A percentile compares a stretch with the other conserved stretches of the same genome.
phyloP scores from a whole-genome alignment of 2,888 invertebrate species.

The Petrolisthes manimaculis region DNA sequence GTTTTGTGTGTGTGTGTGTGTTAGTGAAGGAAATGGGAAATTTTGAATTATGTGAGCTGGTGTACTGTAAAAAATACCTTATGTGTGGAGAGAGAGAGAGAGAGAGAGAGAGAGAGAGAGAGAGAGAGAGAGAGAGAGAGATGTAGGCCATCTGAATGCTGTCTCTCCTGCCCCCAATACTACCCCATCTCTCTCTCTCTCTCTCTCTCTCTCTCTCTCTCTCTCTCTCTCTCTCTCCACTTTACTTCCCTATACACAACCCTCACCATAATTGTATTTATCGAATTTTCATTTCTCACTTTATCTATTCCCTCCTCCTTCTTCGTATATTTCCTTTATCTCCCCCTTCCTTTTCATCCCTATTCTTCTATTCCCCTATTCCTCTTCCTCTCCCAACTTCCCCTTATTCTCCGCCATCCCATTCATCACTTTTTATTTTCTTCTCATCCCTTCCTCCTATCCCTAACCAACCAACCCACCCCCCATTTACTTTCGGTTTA shows the following conservation, averaged over 20 bases:
- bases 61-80: too few relatives aligned
- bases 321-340: background rate
- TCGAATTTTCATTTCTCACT: background rate
- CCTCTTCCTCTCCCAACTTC: background rate
- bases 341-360: background rate
- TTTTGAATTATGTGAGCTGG: too few relatives aligned
- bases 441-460: background rate
- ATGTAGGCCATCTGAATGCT: background rate
- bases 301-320: background rate
- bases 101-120: background rate
- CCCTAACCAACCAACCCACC: too few relatives aligned
- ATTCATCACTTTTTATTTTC: background rate
- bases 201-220: background rate
- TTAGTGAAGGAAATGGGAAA: too few relatives aligned
- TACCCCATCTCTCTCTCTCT: background rate
- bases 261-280: background rate
- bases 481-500: too few relatives aligned
- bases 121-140: background rate
- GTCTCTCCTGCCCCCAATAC: background rate
- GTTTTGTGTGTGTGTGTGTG: too few relatives aligned
- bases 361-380: background rate
- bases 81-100: background rate
- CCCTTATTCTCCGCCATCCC: background rate
- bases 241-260: background rate
- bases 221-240: background rate